Conservation (phyloP, 2,113 vertebrate genomes). For the Zeus faber region DNA sequence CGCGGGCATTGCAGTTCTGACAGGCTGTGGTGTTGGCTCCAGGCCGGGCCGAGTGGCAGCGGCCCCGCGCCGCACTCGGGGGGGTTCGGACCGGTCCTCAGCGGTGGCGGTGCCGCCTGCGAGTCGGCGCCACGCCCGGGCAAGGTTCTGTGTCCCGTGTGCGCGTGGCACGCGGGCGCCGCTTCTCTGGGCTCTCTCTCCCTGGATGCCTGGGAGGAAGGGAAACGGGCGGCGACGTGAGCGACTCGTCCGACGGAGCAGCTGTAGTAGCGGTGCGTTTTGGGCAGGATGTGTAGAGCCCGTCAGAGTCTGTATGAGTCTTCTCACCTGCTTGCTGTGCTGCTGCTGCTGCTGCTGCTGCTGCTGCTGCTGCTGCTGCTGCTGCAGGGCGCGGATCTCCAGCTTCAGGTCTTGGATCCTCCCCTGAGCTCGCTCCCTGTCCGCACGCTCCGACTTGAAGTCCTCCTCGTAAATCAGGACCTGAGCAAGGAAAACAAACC, state of each 20-base stretch:
- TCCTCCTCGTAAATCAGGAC: conserved; percentile 87
- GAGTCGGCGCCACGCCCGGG: too few relatives aligned
- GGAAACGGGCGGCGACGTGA: not conserved
- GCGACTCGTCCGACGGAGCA: too few relatives aligned
- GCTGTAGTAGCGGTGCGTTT: too few relatives aligned
- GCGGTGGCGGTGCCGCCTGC: conserved; percentile 42
- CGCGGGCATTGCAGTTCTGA: conserved; percentile 86
- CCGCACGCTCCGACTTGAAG: conserved; percentile 86
- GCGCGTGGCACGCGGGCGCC: conserved; percentile 59
- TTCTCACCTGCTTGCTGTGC: conserved; percentile 77
- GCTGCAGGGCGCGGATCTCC: conserved; percentile 74
- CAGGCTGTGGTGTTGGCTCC: conserved; percentile 46
- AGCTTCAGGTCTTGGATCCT: conserved; percentile 84
- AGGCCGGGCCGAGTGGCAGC: conserved; percentile 13
- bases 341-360: conserved; percentile 77
- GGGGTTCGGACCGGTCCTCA: conserved; percentile 56
- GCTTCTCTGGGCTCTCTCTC: conserved; percentile 53
- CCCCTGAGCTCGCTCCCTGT: conserved; percentile 87
- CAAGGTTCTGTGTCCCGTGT: conserved; percentile 63
- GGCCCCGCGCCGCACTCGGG: conserved; percentile 36
- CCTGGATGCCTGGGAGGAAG: conserved; percentile 66
- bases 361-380: conserved; percentile 73
- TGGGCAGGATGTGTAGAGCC: too few relatives aligned
- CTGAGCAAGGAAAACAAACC: conserved; percentile 57
- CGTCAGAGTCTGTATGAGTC: not conserved